Conservation (phyloP, 2,888 invertebrate species). For the Blastobasis adustella region DNA sequence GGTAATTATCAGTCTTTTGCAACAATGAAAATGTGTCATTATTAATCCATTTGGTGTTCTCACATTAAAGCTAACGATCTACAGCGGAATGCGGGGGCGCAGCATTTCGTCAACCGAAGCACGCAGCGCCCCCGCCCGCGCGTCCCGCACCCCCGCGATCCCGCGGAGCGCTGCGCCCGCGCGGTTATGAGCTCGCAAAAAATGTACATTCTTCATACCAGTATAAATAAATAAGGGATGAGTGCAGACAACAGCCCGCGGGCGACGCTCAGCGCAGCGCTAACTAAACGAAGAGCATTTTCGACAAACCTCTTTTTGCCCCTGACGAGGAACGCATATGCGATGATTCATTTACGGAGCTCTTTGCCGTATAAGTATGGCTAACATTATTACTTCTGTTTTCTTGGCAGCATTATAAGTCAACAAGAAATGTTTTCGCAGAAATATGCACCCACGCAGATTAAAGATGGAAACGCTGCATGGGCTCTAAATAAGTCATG, state of each 20-base stretch:
- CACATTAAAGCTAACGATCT: slow-evolving; percentile 59
- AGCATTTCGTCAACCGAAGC: slow-evolving; percentile 68
- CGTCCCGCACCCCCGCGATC: neutral
- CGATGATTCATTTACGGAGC: slow-evolving; percentile 72
- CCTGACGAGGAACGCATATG: slow-evolving; percentile 67
- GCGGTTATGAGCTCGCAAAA: slow-evolving; percentile 60
- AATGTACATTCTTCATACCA: slow-evolving; percentile 65
- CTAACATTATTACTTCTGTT: slow-evolving; percentile 71
- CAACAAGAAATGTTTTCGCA: slow-evolving; percentile 69
- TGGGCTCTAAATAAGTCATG: slow-evolving; percentile 69
- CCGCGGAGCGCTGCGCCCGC: slow-evolving; percentile 38
- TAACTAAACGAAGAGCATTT: slow-evolving; percentile 63
- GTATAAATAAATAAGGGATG: slow-evolving; percentile 74
- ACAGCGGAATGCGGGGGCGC: slow-evolving; percentile 47
- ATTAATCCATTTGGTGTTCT: slow-evolving; percentile 47
- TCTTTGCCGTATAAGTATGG: slow-evolving; percentile 65
- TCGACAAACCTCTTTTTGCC: slow-evolving; percentile 71
- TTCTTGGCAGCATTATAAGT: slow-evolving; percentile 65
- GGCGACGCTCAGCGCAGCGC: slow-evolving; percentile 35
- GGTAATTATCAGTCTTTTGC: slow-evolving; percentile 4
- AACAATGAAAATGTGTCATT: slow-evolving; percentile 24
- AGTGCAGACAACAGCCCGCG: slow-evolving; percentile 47
- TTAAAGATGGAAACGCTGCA: slow-evolving; percentile 70
- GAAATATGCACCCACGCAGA: slow-evolving; percentile 72
- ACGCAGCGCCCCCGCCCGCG: slow-evolving; percentile 36